Evolutionary conservation across 2,797 vertebrate genomes (phyloP).

Genomic region (Characodon lateralis): DNA sequence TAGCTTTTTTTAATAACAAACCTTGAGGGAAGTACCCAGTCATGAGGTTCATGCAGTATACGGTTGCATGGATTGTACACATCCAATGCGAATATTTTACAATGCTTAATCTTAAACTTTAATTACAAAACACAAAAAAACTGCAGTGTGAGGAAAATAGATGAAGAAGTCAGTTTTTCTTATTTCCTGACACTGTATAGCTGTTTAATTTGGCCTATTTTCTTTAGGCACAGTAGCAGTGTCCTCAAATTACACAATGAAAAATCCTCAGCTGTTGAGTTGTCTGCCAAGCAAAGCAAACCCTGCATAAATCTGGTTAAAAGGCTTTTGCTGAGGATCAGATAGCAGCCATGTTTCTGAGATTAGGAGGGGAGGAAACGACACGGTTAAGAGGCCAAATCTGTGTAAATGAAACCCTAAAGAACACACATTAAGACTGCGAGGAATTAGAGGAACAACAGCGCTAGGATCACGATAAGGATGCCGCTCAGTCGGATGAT

Average conservation of each 20-base stretch:
- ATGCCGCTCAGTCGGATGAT: constrained; percentile 55
- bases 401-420: constrained; percentile 63
- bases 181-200: constrained; percentile 30
- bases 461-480: constrained; percentile 59
- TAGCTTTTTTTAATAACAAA: not conserved
- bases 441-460: constrained; percentile 56
- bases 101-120: not conserved
- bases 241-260: constrained; percentile 38
- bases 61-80: not conserved
- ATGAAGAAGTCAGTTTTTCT: constrained; percentile 14
- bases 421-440: constrained; percentile 57
- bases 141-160: constrained; percentile 12
- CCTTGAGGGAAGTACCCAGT: not conserved
- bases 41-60: not conserved
- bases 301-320: constrained; percentile 53
- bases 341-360: constrained; percentile 67
- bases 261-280: constrained; percentile 21
- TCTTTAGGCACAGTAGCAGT: constrained; percentile 30
- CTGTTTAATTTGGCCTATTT: constrained; percentile 49
- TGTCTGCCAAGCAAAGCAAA: constrained; percentile 42
- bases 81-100: constrained; percentile 17
- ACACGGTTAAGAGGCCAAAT: constrained; percentile 51
- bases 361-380: constrained; percentile 61
- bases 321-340: constrained; percentile 69
- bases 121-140: not conserved